Conservation (phyloP, 2,888 invertebrate genomes). For the Chaetoderma sp. region DNA sequence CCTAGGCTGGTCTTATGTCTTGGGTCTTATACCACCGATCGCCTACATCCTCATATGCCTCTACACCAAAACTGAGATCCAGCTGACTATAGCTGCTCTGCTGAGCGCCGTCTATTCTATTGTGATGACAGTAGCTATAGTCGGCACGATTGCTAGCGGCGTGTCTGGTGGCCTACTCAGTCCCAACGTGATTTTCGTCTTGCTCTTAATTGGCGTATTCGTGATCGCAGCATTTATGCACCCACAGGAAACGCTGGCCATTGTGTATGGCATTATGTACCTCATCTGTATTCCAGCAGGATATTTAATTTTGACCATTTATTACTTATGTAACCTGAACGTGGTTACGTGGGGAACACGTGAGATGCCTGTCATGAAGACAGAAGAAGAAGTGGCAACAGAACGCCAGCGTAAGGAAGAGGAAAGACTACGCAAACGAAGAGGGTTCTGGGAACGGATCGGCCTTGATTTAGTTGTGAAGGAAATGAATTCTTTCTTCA, state of each 20-base stretch:
- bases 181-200: conserved; percentile 56
- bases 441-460: conserved; percentile 73
- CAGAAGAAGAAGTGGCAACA: conserved; percentile 76
- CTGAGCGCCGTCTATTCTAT: conserved; percentile 89
- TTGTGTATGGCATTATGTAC: conserved; percentile 81
- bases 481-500: conserved; percentile 47
- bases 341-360: conserved; percentile 95
- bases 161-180: conserved; percentile 87
- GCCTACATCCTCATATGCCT: conserved; percentile 94
- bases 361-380: conserved; percentile 74
- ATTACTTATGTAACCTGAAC: conserved; percentile 93
- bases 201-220: conserved; percentile 86
- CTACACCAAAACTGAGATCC: conserved; percentile 89
- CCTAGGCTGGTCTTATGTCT: conserved; percentile 95
- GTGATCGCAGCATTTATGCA: conserved; percentile 96
- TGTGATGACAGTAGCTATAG: conserved; percentile 99
- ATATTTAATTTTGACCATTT: conserved; percentile 91
- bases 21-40: conserved; percentile 91
- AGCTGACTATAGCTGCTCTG: conserved; percentile 74
- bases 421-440: conserved; percentile 83
- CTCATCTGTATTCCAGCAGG: conserved; percentile 94
- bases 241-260: conserved; percentile 80
- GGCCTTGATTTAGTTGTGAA: conserved; percentile 44
- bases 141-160: conserved; percentile 96
- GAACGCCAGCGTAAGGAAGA: conserved; percentile 76